Percentiles rank a stretch among this genome's conserved stretches.
Evolutionary conservation across 2,888 invertebrate species (phyloP).

Genomic region (Folsomia manolachei): DNA sequence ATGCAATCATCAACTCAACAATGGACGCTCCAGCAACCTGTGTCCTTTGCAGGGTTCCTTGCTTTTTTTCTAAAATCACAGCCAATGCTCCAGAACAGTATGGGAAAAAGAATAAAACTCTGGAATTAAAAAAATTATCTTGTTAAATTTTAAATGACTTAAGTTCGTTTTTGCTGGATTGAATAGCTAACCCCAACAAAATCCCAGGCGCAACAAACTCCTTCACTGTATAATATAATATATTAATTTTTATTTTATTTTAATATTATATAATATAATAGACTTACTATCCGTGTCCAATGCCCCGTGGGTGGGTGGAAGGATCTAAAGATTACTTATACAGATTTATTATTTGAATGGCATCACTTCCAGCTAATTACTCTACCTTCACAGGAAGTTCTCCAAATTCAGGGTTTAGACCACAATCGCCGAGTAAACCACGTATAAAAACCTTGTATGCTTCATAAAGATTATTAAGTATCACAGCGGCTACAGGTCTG

Average conservation of each 20-base stretch:
- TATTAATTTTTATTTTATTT: no score
- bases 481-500: conserved; percentile 26
- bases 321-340: neutral
- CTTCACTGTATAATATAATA: no score
- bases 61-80: conserved; percentile 35
- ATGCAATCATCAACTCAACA: conserved; percentile 33
- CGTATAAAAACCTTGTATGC: conserved; percentile 31
- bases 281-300: conserved; percentile 88
- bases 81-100: conserved; percentile 32
- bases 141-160: neutral
- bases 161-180: neutral
- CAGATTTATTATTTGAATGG: neutral
- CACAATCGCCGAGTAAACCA: conserved; percentile 30
- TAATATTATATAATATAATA: no score
- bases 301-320: conserved; percentile 78
- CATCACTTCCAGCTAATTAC: neutral
- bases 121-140: neutral
- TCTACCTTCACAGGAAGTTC: conserved; percentile 35
- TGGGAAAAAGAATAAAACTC: conserved; percentile 36
- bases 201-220: conserved; percentile 90
- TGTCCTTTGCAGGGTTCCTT: conserved; percentile 31
- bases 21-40: conserved; percentile 33
- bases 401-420: conserved; percentile 28
- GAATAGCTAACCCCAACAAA: neutral
- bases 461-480: conserved; percentile 18